Percentiles rank a stretch among this genome's conserved stretches.
Conservation (phyloP, 2,888 invertebrate species). For the Hedychridium roseum region DNA sequence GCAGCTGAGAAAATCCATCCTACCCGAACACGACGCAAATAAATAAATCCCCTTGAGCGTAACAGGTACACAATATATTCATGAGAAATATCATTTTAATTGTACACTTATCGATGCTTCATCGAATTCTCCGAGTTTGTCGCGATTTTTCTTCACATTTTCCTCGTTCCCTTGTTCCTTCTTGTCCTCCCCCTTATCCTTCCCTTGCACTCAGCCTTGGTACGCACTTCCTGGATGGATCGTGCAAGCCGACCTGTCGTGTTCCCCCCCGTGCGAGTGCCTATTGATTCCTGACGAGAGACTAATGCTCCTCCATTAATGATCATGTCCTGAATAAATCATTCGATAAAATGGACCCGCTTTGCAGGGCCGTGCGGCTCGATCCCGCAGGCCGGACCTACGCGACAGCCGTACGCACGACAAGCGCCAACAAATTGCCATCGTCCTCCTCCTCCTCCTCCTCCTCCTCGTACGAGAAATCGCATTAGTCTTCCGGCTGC, state of each 20-base stretch:
- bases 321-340: slow-evolving; percentile 60
- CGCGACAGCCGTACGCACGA: slow-evolving; percentile 34
- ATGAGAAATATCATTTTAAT: too few relatives aligned
- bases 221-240: slow-evolving; percentile 16
- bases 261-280: slow-evolving; percentile 34
- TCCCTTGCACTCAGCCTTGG: neutral
- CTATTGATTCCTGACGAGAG: slow-evolving; percentile 60
- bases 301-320: slow-evolving; percentile 60
- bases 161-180: neutral
- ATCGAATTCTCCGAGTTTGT: too few relatives aligned
- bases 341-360: slow-evolving; percentile 58
- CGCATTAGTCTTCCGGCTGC: too few relatives aligned
- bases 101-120: too few relatives aligned
- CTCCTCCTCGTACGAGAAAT: too few relatives aligned
- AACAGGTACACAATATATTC: too few relatives aligned
- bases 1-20: too few relatives aligned
- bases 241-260: slow-evolving; percentile 24
- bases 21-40: too few relatives aligned
- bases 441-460: too few relatives aligned
- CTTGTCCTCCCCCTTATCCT: slow-evolving; percentile 7
- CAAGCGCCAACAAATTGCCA: slow-evolving; percentile 44
- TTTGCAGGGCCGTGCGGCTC: slow-evolving; percentile 40
- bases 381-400: slow-evolving; percentile 23
- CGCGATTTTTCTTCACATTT: slow-evolving; percentile 6
- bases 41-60: too few relatives aligned